These are phyloP conservation scores for Paralichthys olivaceus DNA, from an alignment of 2,113 vertebrate genomes.

Conservation along the genomic window DNA sequence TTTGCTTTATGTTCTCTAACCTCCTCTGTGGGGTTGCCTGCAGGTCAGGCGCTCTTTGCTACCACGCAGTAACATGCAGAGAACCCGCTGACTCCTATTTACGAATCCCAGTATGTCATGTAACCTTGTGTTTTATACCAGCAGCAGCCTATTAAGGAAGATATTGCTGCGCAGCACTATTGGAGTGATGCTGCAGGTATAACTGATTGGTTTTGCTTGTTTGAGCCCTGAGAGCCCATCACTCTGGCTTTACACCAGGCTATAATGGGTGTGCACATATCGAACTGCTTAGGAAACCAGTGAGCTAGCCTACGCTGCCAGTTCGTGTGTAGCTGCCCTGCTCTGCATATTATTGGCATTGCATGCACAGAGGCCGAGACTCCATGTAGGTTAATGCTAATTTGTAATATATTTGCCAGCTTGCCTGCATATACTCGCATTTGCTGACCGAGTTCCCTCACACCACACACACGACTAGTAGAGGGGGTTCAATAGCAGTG, in stretches of 20 bases:
- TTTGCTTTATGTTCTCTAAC: slow-evolving; percentile 21
- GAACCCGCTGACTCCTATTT: slow-evolving; percentile 40
- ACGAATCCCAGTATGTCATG: slow-evolving; percentile 50
- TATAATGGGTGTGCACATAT: slow-evolving; percentile 1
- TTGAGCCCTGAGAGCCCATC: slow-evolving; percentile 40
- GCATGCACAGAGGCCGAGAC: not conserved
- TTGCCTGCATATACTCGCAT: not conserved
- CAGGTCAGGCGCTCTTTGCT: slow-evolving; percentile 58
- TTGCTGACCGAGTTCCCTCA: slow-evolving; percentile 27
- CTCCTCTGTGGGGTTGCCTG: slow-evolving; percentile 47
- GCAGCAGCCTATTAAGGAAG: slow-evolving; percentile 55
- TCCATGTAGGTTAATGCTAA: not conserved
- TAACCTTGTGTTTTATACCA: slow-evolving; percentile 77
- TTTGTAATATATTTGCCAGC: slow-evolving; percentile 18
- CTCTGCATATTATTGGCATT: not conserved
- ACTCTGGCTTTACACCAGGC: slow-evolving; percentile 18
- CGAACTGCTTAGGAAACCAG: slow-evolving; percentile 13
- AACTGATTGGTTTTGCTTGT: slow-evolving; percentile 57
- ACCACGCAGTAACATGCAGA: slow-evolving; percentile 18
- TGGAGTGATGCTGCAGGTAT: slow-evolving; percentile 30
- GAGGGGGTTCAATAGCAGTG: slow-evolving; percentile 50
- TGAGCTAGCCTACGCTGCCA: not conserved
- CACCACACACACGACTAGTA: slow-evolving; percentile 21
- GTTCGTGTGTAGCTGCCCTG: not conserved
- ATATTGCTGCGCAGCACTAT: slow-evolving; percentile 42